Evolutionary conservation across 2,888 invertebrate genomes (phyloP).

Genomic region (Zaprionus bogoriensis): DNA sequence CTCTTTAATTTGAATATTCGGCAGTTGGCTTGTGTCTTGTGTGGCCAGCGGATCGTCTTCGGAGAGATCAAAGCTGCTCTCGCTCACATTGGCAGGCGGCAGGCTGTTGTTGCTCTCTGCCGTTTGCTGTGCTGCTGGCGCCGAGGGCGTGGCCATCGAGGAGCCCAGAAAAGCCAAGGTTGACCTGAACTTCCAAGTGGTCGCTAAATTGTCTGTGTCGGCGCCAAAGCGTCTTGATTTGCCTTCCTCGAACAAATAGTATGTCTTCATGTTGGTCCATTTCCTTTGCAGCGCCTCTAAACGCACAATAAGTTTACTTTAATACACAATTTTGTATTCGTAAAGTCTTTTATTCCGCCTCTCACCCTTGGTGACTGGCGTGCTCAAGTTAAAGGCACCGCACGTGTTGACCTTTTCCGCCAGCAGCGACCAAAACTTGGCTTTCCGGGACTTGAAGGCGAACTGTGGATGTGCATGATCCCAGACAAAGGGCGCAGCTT

Average conservation of each 20-base stretch:
- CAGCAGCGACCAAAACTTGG: conserved; percentile 47
- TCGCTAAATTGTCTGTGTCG: conserved; percentile 33
- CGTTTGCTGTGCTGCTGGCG: neutral
- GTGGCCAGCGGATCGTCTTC: conserved; percentile 51
- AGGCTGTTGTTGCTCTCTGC: neutral
- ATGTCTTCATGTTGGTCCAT: conserved; percentile 51
- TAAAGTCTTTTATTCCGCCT: neutral
- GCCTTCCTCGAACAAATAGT: conserved; percentile 48
- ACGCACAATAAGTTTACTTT: neutral
- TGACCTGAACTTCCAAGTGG: conserved; percentile 49
- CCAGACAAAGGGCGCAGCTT: conserved; percentile 46
- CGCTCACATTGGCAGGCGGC: conserved; percentile 1
- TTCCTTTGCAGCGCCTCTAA: conserved; percentile 44
- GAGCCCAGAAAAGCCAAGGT: conserved; percentile 32
- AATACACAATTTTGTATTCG: neutral
- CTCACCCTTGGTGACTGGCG: conserved; percentile 42
- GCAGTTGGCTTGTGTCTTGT: conserved; percentile 24
- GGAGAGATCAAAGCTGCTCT: conserved; percentile 39
- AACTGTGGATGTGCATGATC: conserved; percentile 49
- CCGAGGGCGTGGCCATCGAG: conserved; percentile 1
- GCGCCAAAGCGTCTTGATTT: conserved; percentile 37
- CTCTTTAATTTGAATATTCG: conserved; percentile 31
- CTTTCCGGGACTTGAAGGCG: conserved; percentile 36
- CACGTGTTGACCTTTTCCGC: conserved; percentile 42
- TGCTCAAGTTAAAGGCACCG: conserved; percentile 17